A percentile compares a stretch with the other conserved stretches of the same genome.
Evolutionary conservation across 2,113 vertebrate species (phyloP).

Genomic region (Canis aureus): DNA sequence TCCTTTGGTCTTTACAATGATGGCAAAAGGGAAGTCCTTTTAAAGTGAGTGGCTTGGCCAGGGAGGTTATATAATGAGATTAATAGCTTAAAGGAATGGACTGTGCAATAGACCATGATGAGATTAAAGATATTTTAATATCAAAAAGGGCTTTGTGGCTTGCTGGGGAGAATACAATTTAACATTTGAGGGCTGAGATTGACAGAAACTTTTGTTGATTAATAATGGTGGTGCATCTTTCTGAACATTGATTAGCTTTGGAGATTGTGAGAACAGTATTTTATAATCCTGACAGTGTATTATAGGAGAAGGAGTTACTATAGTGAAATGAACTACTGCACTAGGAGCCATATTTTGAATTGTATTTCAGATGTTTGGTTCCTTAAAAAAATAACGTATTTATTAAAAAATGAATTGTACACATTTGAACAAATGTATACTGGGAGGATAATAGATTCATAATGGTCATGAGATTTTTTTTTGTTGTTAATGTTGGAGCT

Average conservation of each 20-base stretch:
- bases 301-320: neutral
- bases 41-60: conserved; percentile 70
- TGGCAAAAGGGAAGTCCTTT: conserved; percentile 72
- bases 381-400: conserved; percentile 1
- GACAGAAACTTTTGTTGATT: conserved; percentile 60
- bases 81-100: conserved; percentile 68
- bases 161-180: conserved; percentile 59
- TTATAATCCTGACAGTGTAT: neutral
- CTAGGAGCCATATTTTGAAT: neutral
- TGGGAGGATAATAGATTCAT: neutral
- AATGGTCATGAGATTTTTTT: neutral
- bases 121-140: conserved; percentile 79
- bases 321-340: neutral
- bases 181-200: conserved; percentile 56
- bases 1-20: conserved; percentile 66
- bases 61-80: conserved; percentile 71
- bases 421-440: neutral
- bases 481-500: neutral
- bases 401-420: neutral
- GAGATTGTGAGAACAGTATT: conserved; percentile 2
- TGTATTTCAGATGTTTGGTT: conserved; percentile 2
- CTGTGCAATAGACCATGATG: conserved; percentile 51
- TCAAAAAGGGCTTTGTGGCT: conserved; percentile 66
- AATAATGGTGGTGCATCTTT: conserved; percentile 50
- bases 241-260: neutral